Percentiles rank a stretch among this genome's conserved stretches.
These are phyloP conservation scores for Ennomos fuscantarius DNA, from an alignment of 2,888 invertebrate species.

Conservation along the genomic window DNA sequence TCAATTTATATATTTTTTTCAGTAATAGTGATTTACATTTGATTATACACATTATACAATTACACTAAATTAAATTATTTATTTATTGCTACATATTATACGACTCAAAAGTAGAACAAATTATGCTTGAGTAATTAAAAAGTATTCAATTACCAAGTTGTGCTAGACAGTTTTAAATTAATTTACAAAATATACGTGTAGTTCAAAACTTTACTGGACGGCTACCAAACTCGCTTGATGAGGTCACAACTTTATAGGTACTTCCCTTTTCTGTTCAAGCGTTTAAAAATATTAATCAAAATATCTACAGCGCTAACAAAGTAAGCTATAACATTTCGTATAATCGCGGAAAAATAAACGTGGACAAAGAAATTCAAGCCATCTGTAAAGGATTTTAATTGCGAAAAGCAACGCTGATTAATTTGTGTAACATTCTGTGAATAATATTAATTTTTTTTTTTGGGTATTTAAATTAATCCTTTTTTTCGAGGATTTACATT, in stretches of 20 bases:
- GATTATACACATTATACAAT: too few species aligned
- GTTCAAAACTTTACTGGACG: constrained; percentile 52
- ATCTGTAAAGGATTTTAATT: constrained; percentile 1
- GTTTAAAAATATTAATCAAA: constrained; percentile 12
- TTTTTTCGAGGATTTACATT: too few species aligned
- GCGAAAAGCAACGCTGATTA: not conserved
- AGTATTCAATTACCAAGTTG: constrained; percentile 46
- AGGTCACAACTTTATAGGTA: constrained; percentile 35
- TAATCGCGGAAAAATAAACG: not conserved
- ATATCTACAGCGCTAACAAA: not conserved
- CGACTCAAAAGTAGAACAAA: constrained; percentile 3
- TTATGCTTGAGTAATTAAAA: constrained; percentile 28
- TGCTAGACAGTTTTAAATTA: constrained; percentile 60
- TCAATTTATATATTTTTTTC: too few species aligned
- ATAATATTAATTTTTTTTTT: constrained; percentile 1
- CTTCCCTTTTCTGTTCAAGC: constrained; percentile 27
- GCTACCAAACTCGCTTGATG: constrained; percentile 48
- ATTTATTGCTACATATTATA: too few species aligned
- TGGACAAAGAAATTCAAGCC: constrained; percentile 4
- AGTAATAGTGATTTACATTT: too few species aligned
- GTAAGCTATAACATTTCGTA: constrained; percentile 1
- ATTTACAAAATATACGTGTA: constrained; percentile 51
- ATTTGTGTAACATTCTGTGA: constrained; percentile 1
- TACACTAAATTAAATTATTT: too few species aligned
- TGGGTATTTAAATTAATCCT: not conserved